A percentile compares a stretch with the other conserved stretches of the same genome.
phyloP scores from a whole-genome alignment of 2,113 vertebrate genomes.

The Bucco capensis region DNA sequence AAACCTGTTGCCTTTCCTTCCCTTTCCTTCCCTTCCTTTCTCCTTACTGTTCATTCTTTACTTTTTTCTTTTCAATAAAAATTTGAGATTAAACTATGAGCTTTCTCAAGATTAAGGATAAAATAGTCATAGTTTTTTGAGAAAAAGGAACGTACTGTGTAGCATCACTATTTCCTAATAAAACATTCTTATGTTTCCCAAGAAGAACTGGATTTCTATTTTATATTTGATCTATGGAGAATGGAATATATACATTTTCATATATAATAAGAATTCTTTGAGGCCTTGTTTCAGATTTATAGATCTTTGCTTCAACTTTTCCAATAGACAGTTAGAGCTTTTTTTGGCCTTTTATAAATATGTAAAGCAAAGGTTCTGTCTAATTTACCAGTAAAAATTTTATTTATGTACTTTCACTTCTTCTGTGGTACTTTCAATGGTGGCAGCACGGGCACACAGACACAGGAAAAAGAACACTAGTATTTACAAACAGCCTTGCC shows the following conservation, averaged over 20 bases:
- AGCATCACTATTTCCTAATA: not conserved
- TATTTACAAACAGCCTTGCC: not conserved
- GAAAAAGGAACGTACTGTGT: not conserved
- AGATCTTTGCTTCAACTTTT: not conserved
- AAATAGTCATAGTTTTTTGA: not conserved
- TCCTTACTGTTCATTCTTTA: not conserved
- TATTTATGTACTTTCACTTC: not conserved
- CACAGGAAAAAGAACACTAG: not conserved
- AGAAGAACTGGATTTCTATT: not conserved
- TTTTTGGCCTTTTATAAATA: not conserved
- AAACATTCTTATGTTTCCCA: not conserved
- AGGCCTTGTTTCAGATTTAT: not conserved
- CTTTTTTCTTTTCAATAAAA: not conserved
- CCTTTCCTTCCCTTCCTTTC: not conserved
- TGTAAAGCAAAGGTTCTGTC: not conserved
- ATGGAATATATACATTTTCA: not conserved
- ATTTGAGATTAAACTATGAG: not conserved
- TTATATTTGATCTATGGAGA: not conserved
- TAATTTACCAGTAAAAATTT: not conserved
- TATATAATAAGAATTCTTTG: not conserved
- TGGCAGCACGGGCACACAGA: not conserved
- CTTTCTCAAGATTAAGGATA: not conserved
- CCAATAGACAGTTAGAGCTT: not conserved
- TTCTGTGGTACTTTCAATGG: not conserved
- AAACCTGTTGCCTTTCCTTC: not conserved